Evolutionary conservation across 2,888 invertebrate genomes (phyloP), one percentile per base, ranked within the genome.

Genomic region (Ochlodes sylvanus): DNA sequence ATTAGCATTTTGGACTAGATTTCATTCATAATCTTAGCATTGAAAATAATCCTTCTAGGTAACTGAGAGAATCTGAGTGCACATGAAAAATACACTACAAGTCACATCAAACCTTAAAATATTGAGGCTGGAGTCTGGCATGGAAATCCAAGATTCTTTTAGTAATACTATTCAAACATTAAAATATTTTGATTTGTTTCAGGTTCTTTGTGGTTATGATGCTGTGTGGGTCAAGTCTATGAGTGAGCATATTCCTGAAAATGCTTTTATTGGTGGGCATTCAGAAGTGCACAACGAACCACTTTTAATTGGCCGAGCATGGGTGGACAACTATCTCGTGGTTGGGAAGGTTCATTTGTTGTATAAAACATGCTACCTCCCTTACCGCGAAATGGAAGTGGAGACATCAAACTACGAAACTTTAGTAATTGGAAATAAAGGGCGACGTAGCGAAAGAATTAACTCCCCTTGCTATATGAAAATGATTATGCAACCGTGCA

Each of bases 341-440:
- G 96, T 96, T 68, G 97, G 97, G 32, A 97, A 97, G 88, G 84
- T 96, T 41, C 80, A 85, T 58, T 69, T 77, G 21, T 94, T 95
- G 21, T 97, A 97, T 78, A 95, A 95, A n/a, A 94, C 94, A 0
- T 95, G 95, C 72, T 97, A 96, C 79, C 85, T 97, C n/a, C 94
- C 97, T 61, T 97, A 74, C 64, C 27, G 76, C 7, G 82, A 80
- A 0, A 69, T 50, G 21, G 87, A 86, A 66, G 65, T 76, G 34
- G 77, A 75, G n/a, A 74, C 19, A 1, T 19, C 65, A 7, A 9
- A 32, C 0, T 86, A 79, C 71, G 84, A 86, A 75, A 79, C 85
- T 72, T 75, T 86, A 71, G 77, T 79, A n/a, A 61, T 71, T 19
- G 50, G 19, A 64, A 27, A 60, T 42, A 3, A 57, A 54, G 9